Evolutionary conservation across 2,113 vertebrate genomes (phyloP).

Genomic region (Malurus melanocephalus): DNA sequence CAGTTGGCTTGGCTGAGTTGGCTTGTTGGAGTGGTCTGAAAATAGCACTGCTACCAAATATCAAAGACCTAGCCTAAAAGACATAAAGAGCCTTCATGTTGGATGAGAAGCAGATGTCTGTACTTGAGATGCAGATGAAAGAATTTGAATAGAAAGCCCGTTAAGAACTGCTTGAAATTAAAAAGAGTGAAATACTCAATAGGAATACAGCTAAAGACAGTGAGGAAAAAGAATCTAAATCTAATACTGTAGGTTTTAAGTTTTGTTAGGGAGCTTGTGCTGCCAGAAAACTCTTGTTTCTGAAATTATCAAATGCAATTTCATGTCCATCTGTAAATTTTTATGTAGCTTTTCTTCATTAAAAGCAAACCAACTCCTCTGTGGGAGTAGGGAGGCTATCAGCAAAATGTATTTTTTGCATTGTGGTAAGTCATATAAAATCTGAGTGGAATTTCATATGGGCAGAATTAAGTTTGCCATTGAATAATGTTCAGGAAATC

Average conservation of each 20-base stretch:
- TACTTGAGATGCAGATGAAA: slow-evolving; percentile 16
- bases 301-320: neutral
- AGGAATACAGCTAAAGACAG: neutral
- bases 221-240: neutral
- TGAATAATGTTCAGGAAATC: neutral
- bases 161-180: slow-evolving; percentile 6
- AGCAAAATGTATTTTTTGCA: neutral
- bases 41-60: neutral
- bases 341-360: neutral
- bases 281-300: neutral
- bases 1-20: neutral
- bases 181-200: neutral
- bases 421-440: neutral
- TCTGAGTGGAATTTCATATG: neutral
- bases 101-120: slow-evolving; percentile 14
- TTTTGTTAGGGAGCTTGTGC: neutral
- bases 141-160: neutral
- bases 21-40: neutral
- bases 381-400: neutral
- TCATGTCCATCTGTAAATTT: neutral
- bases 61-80: neutral
- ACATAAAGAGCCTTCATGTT: neutral
- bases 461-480: neutral
- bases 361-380: neutral
- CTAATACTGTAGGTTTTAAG: neutral